Percentiles rank a stretch among this genome's conserved stretches.
Evolutionary conservation across 2,888 invertebrate genomes (phyloP).

Genomic region (Phalera bucephala): DNA sequence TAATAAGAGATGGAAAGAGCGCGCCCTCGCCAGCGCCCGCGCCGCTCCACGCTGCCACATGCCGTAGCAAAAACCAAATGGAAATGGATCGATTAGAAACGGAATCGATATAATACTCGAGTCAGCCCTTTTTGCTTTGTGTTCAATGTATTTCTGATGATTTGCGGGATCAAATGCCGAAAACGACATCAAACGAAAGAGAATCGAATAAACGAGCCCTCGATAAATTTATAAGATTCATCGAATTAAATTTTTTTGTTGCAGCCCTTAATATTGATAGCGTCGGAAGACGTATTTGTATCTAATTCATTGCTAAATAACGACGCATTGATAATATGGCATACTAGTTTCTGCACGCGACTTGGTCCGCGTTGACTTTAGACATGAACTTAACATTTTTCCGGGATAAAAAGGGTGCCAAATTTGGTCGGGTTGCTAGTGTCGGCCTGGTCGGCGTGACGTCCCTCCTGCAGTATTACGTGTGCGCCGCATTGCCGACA

Average conservation of each 20-base stretch:
- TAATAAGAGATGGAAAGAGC: constrained; percentile 67
- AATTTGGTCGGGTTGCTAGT: too few species aligned
- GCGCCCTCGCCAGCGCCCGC: constrained; percentile 23
- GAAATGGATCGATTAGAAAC: constrained; percentile 77
- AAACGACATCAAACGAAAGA: constrained; percentile 40
- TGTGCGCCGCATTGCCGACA: too few species aligned
- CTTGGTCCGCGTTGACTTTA: too few species aligned
- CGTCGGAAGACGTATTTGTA: constrained; percentile 1
- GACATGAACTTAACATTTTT: too few species aligned
- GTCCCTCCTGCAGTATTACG: too few species aligned
- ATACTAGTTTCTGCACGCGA: too few species aligned
- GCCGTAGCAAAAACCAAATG: constrained; percentile 75
- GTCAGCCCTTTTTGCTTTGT: constrained; percentile 66
- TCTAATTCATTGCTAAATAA: neutral
- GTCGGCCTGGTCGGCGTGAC: too few species aligned
- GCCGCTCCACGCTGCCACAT: constrained; percentile 55
- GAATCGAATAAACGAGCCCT: constrained; percentile 41
- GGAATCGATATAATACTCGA: constrained; percentile 59
- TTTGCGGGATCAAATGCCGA: constrained; percentile 52
- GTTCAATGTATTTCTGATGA: constrained; percentile 55
- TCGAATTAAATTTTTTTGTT: constrained; percentile 26
- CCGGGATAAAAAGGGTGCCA: too few species aligned
- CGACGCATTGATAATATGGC: neutral
- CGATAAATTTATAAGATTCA: constrained; percentile 36
- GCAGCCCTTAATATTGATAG: constrained; percentile 11